Base-by-base conservation (phyloP, 2,113 vertebrate genomes). In the Rhea americana region DNA sequence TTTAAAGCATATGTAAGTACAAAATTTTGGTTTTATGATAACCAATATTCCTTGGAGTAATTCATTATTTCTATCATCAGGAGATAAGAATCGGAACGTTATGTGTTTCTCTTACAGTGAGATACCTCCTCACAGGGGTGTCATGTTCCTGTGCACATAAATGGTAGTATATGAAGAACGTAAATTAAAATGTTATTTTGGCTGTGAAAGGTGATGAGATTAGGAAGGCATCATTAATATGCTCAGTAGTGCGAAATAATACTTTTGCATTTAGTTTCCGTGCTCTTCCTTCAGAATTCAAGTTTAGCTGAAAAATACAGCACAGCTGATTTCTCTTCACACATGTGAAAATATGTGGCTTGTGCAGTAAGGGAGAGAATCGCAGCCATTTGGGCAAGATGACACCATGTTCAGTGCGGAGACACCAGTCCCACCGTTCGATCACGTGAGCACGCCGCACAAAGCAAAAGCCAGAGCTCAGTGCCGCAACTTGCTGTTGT, bases 151-250 rank as follows among this genome's bases (percentile, higher is more conserved):
- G 61, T 78, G 73, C 93, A 87, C 79, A 3, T 93, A 89, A 92
- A 94, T 94, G 94, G 63, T 67, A 19, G 80, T 88, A 50, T 90
- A 93, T 48, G 90, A 88, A 94, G 95, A 94, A 93, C 88, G 92
- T 91, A 93, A 94, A 96, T 94, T 92, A 96, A 91, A 90, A 81
- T 48, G 94, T 92, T 96, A 77, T 65, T 75, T 93, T 93, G 9
- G 85, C 75, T 83, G 93, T 51, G 94, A 93, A 93, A 93, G 93
- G 91, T 94, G 93, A 95, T 95, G 93, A 94, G 93, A 32, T 88
- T 93, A 91, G 91, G 87, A 86, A 84, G 68, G 76, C 76, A 28
- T 92, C 85, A 95, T 94, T 94, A 93, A 94, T 95, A 86, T n/a
- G 56, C 85, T 91, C 85, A 35, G 56, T 65, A 81, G 90, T 48